Base-by-base conservation (phyloP, 2,888 invertebrate species). In the Sthenelais limicola region DNA sequence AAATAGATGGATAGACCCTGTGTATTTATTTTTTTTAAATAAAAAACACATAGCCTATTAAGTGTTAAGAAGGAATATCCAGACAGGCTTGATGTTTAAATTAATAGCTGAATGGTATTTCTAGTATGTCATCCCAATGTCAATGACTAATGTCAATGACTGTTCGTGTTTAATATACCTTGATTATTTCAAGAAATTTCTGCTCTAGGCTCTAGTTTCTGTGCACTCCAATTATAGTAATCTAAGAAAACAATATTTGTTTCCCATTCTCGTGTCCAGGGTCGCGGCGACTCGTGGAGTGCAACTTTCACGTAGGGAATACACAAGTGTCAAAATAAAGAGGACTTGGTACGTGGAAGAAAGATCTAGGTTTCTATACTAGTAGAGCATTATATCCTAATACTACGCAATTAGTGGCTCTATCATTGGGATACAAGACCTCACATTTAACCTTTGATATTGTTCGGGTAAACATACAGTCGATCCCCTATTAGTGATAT, bases 231-330 rank as follows among this genome's bases (percentile, higher is more conserved):
- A n/a, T n/a, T n/a, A n/a, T n/a, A n/a, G n/a, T n/a, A n/a, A n/a
- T n/a, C n/a, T n/a, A n/a, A n/a, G n/a, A n/a, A n/a, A n/a, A n/a
- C n/a, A n/a, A n/a, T n/a, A n/a, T n/a, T n/a, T n/a, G n/a, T n/a
- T n/a, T n/a, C n/a, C n/a, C n/a, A n/a, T n/a, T n/a, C n/a, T 18
- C 43, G 9, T 43, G 43, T 77, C 38, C 68, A 83, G 83, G 83
- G 69, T 83, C 33, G 82, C 82, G 38, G 83, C 83, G 7, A 82
- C 80, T 32, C 72, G 75, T 69, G 77, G 74, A 69, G 52, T 69
- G 9, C 76, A 79, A 49, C 56, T 82, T 48, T 79, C 73, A 9
- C 77, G 78, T 38, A 76, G 82, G 69, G 80, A 82, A 48, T 73
- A 79, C 32, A 75, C 75, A 38, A 73, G 77, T 38, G 78, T 83